Base-by-base conservation (phyloP, 2,797 vertebrate species). In the Chaetophractus vellerosus region DNA sequence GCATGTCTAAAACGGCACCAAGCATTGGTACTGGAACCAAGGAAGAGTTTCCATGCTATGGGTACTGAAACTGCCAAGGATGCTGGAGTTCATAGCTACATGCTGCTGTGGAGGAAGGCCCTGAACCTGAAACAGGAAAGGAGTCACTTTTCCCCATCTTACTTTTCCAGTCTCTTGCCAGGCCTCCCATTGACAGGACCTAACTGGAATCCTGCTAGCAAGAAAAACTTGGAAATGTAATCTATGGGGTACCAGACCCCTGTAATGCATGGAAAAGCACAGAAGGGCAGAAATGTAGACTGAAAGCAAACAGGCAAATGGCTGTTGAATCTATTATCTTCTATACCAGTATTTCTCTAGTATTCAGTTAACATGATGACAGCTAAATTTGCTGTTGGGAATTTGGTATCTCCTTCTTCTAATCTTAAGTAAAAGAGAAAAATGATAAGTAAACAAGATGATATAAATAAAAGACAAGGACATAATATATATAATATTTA, bases 161-260 rank as follows among this genome's bases (percentile, higher is more conserved):
- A 21, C n/a, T 63, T 87, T 78, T 63, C 88, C 48, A 82, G 45
- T 92, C 57, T 88, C 33, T 81, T 90, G 69, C 50, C 57, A 94
- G 69, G 71, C 23, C 3, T 92, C 45, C 28, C 24, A 48, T 26
- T 72, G 23, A 26, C 68, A 84, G 91, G 71, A 75, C 50, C 36
- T 69, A 80, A 93, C n/a, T 88, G 36, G 86, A 92, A 88, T 79
- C 38, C 6, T 79, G n/a, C 28, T 82, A 50, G 45, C 9, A 78
- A 90, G 84, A 57, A 82, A 68, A 91, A 72, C 36, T 64, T 86
- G n/a, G 21, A 85, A 75, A 59, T 6, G 33, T 69, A 48, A 86
- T 79, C 6, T 76, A 16, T 19, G 18, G n/a, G 11, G 11, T 55
- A 48, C 31, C 50, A 48, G 83, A 86, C 90, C 41, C 15, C n/a